These are phyloP conservation scores for Melopsittacus undulatus DNA, from an alignment of 2,797 vertebrate species.

Conservation along the genomic window DNA sequence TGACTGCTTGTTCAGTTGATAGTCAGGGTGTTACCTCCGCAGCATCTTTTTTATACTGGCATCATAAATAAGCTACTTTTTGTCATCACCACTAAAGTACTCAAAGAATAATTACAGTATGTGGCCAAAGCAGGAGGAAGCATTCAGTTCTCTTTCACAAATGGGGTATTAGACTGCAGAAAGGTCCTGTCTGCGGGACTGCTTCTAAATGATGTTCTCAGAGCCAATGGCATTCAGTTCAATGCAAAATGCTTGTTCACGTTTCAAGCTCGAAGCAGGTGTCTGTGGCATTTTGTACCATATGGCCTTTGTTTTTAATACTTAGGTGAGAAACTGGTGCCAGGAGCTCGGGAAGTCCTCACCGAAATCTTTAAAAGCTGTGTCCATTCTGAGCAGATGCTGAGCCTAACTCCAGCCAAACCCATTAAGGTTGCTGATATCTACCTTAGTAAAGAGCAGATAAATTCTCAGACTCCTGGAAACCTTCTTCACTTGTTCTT, in stretches of 20 bases:
- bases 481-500: slow-evolving; percentile 96
- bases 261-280: rapidly evolving
- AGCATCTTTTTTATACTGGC: neutral
- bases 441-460: slow-evolving; percentile 98
- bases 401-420: slow-evolving; percentile 92
- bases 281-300: rapidly evolving
- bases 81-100: neutral
- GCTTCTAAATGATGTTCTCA: neutral
- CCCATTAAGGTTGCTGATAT: slow-evolving; percentile 94
- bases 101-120: neutral
- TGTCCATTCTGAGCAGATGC: slow-evolving; percentile 91
- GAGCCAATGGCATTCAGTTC: neutral
- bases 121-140: neutral
- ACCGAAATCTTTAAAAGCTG: slow-evolving; percentile 98
- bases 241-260: neutral
- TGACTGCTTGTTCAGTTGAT: neutral
- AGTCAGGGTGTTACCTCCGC: neutral
- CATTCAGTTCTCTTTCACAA: neutral
- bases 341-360: slow-evolving; percentile 90
- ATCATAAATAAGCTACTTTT: neutral
- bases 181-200: neutral
- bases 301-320: neutral
- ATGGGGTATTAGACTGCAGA: neutral
- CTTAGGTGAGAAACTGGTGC: slow-evolving; percentile 92
- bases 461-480: slow-evolving; percentile 93